phyloP scores from a whole-genome alignment of 2,113 vertebrate genomes.

The Eulacestoma nigropectus region DNA sequence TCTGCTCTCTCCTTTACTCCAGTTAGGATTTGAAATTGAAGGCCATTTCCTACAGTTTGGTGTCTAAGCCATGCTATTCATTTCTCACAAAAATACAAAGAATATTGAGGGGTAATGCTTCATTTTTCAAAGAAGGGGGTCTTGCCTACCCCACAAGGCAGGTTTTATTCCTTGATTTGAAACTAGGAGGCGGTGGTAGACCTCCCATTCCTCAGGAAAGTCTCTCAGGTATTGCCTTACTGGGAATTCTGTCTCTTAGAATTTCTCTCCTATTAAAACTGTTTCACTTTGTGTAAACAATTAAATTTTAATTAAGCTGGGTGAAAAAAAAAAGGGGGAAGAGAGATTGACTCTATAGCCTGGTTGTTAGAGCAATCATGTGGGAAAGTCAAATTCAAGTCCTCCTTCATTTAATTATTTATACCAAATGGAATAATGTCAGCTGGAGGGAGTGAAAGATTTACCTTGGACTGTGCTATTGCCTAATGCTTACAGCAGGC shows the following conservation, averaged over 20 bases:
- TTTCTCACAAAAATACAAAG: not conserved
- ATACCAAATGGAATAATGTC: constrained; percentile 45
- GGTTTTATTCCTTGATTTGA: not conserved
- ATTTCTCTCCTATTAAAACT: constrained; percentile 30
- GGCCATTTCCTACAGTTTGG: not conserved
- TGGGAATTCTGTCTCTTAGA: constrained; percentile 5
- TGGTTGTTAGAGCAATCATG: constrained; percentile 37
- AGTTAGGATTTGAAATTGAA: not conserved
- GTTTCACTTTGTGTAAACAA: constrained; percentile 50
- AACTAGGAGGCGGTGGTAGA: not conserved
- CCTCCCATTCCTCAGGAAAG: not conserved
- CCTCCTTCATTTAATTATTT: constrained; percentile 54
- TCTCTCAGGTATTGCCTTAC: not conserved
- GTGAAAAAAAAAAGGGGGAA: not conserved
- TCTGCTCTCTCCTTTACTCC: not conserved
- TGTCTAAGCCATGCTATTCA: fast-evolving
- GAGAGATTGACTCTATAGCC: constrained; percentile 41
- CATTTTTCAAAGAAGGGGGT: not conserved
- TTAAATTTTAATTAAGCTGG: constrained; percentile 53
- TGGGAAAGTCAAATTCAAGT: constrained; percentile 21
- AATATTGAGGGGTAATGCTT: not conserved
- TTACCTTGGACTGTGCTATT: not conserved
- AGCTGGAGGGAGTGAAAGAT: constrained; percentile 29
- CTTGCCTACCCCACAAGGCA: not conserved
- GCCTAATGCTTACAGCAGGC: not conserved